phyloP scores from a whole-genome alignment of 1,140 invertebrate species.

The Drosophila sucinea region DNA sequence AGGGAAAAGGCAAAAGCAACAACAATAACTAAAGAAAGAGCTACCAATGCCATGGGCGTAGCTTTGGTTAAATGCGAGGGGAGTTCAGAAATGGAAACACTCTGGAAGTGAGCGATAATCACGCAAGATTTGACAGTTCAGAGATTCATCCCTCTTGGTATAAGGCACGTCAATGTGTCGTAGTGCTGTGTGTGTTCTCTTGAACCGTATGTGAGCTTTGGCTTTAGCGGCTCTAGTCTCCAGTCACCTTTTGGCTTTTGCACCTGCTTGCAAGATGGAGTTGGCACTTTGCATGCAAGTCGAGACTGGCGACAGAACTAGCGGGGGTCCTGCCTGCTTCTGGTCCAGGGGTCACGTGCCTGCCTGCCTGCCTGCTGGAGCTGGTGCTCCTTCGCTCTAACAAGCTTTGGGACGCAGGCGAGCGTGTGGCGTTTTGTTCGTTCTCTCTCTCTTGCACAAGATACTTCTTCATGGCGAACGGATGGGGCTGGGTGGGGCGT shows the following conservation, averaged over 20 bases:
- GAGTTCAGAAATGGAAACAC: too few species aligned
- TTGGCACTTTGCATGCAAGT: slow-evolving; percentile 52
- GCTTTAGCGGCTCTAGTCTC: slow-evolving; percentile 15
- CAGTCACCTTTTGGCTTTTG: slow-evolving; percentile 38
- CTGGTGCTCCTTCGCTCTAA: slow-evolving; percentile 58
- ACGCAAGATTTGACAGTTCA: too few species aligned
- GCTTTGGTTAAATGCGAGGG: too few species aligned
- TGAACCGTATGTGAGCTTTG: slow-evolving; percentile 15
- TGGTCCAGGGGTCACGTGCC: not conserved
- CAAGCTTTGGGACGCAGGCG: slow-evolving; percentile 61
- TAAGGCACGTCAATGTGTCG: slow-evolving; percentile 15
- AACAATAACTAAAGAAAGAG: not conserved
- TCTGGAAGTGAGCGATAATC: too few species aligned
- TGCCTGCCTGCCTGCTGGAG: slow-evolving; percentile 38
- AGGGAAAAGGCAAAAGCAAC: not conserved
- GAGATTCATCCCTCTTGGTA: not conserved
- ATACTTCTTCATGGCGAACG: not conserved
- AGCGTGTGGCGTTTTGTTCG: slow-evolving; percentile 48
- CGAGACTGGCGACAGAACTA: slow-evolving; percentile 40
- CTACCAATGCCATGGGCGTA: not conserved
- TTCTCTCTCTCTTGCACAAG: not conserved
- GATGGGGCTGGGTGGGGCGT: slow-evolving; percentile 39
- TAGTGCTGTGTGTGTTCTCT: not conserved
- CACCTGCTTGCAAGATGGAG: slow-evolving; percentile 16
- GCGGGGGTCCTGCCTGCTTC: not conserved